These are phyloP conservation scores for Girardia tigrina DNA, from an alignment of 2,888 invertebrate genomes.

Conservation along the genomic window DNA sequence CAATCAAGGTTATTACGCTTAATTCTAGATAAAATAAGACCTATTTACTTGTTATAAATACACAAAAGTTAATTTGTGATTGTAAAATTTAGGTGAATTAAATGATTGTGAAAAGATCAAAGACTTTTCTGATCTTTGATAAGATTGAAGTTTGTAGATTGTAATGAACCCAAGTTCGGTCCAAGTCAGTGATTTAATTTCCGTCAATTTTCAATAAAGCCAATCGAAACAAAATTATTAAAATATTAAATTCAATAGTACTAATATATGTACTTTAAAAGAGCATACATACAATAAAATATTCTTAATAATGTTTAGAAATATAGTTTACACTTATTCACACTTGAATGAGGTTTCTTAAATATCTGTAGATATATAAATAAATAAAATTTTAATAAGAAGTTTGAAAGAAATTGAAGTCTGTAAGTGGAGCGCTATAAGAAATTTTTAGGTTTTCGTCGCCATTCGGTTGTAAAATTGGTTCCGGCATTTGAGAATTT, in stretches of 20 bases:
- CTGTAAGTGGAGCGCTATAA: not conserved
- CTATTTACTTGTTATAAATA: no score
- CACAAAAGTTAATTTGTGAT: no score
- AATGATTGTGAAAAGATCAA: no score
- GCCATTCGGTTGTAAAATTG: not conserved
- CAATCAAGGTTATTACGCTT: no score
- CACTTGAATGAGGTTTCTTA: not conserved
- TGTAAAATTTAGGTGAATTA: no score
- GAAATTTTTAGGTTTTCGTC: not conserved
- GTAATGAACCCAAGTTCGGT: no score
- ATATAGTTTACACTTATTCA: not conserved
- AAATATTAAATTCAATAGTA: not conserved
- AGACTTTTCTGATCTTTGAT: no score
- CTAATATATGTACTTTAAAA: not conserved
- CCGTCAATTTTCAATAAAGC: no score
- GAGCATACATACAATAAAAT: not conserved
- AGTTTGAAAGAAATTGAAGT: not conserved
- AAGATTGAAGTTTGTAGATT: no score
- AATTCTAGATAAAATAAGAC: no score
- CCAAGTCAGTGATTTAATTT: no score
- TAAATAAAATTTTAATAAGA: not conserved
- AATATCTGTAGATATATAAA: not conserved
- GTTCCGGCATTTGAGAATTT: not conserved
- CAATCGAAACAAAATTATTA: not conserved
- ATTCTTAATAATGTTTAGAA: not conserved